Conservation (phyloP, 2,888 invertebrate genomes). For the Caenorhabditis macrosperma region DNA sequence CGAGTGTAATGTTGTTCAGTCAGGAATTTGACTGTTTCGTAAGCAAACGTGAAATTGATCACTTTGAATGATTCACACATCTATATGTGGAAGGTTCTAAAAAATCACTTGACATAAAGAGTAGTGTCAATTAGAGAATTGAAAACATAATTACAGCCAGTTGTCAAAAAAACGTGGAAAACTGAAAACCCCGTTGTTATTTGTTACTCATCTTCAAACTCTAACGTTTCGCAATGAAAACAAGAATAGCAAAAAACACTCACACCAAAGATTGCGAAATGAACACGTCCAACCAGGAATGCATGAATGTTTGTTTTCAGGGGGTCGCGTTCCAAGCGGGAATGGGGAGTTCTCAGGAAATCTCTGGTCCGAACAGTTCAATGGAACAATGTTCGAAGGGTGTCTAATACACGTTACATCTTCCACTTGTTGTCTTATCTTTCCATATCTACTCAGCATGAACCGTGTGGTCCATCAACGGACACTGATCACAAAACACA, state of each 20-base stretch:
- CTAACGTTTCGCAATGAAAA: neutral
- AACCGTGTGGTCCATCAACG: neutral
- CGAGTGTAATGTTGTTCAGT: neutral
- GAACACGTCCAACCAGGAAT: neutral
- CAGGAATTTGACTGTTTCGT: neutral
- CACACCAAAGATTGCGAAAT: neutral
- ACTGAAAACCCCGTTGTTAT: neutral
- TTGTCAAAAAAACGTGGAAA: neutral
- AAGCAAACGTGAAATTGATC: neutral
- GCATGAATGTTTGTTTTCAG: neutral
- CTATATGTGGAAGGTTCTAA: too few species aligned
- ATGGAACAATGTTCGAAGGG: too few species aligned
- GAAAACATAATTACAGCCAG: too few species aligned
- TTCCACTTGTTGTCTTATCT: slow-evolving; percentile 1
- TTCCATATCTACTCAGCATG: neutral
- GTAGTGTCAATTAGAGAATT: too few species aligned
- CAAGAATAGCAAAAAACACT: neutral
- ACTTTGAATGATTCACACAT: too few species aligned
- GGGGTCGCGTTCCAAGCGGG: neutral
- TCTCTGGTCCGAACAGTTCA: too few species aligned
- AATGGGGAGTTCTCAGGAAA: too few species aligned
- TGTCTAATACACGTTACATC: neutral
- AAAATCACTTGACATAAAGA: too few species aligned
- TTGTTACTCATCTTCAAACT: neutral
- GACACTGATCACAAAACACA: slow-evolving; percentile 36